These are phyloP conservation scores for Conchocele bisecta DNA, from an alignment of 2,888 invertebrate species.

Conservation along the genomic window DNA sequence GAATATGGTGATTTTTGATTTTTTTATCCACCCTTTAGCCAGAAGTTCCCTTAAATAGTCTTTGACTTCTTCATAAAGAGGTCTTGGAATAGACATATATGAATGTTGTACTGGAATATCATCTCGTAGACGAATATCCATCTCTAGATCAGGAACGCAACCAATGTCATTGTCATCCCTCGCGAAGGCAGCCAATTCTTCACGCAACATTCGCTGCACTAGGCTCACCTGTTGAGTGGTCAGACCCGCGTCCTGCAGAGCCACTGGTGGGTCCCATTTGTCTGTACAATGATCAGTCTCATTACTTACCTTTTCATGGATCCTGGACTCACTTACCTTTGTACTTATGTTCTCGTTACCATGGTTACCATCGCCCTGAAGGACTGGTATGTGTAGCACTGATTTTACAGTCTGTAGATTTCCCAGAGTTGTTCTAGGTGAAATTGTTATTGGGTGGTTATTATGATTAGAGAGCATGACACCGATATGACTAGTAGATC, in stretches of 20 bases:
- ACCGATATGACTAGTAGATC: background rate
- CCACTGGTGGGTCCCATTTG: conserved; percentile 50
- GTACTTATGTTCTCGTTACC: no score
- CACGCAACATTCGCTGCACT: conserved; percentile 32
- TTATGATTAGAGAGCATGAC: background rate
- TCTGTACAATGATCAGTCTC: no score
- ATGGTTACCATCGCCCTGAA: background rate
- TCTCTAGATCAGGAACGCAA: conserved; percentile 30
- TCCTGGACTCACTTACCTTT: no score
- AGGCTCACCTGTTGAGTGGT: conserved; percentile 19
- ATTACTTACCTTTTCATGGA: no score
- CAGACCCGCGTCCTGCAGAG: conserved; percentile 18
- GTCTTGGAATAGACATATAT: conserved; percentile 48
- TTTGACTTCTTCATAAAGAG: conserved; percentile 58
- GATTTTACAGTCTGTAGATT: conserved; percentile 3
- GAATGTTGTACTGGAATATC: conserved; percentile 39
- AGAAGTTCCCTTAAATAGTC: conserved; percentile 49
- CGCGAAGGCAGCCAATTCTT: conserved; percentile 49
- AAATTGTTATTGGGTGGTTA: background rate
- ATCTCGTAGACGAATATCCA: conserved; percentile 51
- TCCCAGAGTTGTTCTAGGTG: background rate
- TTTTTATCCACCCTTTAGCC: conserved; percentile 41
- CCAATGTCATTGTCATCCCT: conserved; percentile 50
- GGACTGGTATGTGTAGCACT: background rate
- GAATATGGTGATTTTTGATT: conserved; percentile 37